phyloP scores from a whole-genome alignment of 2,797 vertebrate species.

The Avahi laniger region DNA sequence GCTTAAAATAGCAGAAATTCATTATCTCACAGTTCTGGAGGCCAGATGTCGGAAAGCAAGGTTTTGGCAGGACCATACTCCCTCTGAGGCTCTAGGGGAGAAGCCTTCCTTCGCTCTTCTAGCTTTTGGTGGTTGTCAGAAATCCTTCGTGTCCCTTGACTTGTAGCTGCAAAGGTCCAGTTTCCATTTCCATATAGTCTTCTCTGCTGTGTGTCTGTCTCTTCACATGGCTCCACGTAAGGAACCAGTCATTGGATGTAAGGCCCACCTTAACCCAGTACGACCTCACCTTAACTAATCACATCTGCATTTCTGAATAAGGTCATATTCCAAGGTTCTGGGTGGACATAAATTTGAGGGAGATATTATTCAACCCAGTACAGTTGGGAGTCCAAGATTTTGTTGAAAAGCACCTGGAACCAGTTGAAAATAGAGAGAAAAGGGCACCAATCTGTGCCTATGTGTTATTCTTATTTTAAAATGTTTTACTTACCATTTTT shows the following conservation, averaged over 20 bases:
- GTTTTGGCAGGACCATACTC: neutral
- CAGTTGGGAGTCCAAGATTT: neutral
- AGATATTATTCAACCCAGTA: neutral
- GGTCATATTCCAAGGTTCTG: neutral
- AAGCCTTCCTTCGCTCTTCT: neutral
- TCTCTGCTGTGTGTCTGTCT: neutral
- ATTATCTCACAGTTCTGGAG: neutral
- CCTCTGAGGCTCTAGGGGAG: neutral
- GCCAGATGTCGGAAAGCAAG: neutral
- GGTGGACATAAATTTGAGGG: neutral
- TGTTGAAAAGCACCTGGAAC: neutral
- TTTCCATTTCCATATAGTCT: neutral
- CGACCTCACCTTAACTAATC: neutral
- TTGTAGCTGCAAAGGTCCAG: accelerated
- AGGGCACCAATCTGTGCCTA: neutral
- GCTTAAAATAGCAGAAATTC: neutral
- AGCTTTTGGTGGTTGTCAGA: neutral
- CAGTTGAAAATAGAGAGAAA: neutral
- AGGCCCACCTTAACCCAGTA: neutral
- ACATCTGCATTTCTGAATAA: neutral
- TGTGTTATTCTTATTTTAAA: neutral
- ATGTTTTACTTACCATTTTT: neutral
- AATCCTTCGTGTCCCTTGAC: neutral
- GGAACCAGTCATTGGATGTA: neutral
- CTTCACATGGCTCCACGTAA: neutral